Evolutionary conservation across 2,888 invertebrate species (phyloP).

Genomic region (Acleris laterana): DNA sequence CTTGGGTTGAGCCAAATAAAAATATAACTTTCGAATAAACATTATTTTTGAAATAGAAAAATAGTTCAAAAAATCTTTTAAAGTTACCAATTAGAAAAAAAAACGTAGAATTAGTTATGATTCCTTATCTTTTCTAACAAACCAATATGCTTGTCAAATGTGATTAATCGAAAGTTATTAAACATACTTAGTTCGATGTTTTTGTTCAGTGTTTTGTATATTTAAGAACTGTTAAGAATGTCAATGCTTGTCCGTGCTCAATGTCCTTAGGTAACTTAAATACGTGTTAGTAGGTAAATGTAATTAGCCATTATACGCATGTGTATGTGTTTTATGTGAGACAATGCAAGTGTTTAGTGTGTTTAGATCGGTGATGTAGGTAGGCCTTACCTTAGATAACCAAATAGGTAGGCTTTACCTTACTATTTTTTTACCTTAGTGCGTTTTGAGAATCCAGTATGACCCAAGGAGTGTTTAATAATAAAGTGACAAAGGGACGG

Average conservation of each 20-base stretch:
- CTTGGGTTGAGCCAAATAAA: background rate
- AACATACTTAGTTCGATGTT: conserved; percentile 10
- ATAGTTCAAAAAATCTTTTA: background rate
- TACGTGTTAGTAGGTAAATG: conserved; percentile 40
- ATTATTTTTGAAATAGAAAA: background rate
- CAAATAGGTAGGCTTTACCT: conserved; percentile 22
- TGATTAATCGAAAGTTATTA: conserved; percentile 29
- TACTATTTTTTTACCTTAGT: conserved; percentile 46
- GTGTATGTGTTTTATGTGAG: conserved; percentile 58
- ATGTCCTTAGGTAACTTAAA: conserved; percentile 43
- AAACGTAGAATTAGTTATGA: background rate
- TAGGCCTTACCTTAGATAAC: conserved; percentile 8
- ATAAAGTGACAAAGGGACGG: conserved; percentile 79
- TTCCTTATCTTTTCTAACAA: background rate
- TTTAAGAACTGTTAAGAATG: conserved; percentile 24
- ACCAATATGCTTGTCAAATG: conserved; percentile 29
- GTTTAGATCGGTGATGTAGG: conserved; percentile 29
- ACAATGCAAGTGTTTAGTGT: conserved; percentile 66
- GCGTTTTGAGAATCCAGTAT: conserved; percentile 52
- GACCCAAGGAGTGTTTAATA: conserved; percentile 70
- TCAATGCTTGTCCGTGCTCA: conserved; percentile 29
- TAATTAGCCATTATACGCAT: conserved; percentile 49
- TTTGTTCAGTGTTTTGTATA: conserved; percentile 22
- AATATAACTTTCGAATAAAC: conserved; percentile 1
- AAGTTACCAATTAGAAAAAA: background rate